A percentile compares a stretch with the other conserved stretches of the same genome.
These are phyloP conservation scores for Drosophila leontia DNA, from an alignment of 1,140 invertebrate species.

Conservation along the genomic window DNA sequence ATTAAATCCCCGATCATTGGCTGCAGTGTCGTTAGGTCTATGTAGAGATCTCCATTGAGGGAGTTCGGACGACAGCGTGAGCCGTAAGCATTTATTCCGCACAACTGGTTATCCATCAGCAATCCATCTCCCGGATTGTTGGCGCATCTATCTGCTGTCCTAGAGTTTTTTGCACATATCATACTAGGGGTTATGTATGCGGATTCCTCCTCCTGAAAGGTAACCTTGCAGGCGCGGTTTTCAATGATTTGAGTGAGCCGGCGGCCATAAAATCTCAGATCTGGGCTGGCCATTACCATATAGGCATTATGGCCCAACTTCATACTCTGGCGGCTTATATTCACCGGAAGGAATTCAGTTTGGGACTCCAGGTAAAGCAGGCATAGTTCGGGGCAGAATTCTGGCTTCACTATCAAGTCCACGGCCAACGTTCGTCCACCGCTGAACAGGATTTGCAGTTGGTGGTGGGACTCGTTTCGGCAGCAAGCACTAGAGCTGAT, in stretches of 20 bases:
- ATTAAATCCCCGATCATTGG: slow-evolving; percentile 7
- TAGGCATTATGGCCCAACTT: not conserved
- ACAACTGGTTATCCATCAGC: slow-evolving; percentile 6
- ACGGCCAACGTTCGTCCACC: not conserved
- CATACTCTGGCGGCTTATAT: not conserved
- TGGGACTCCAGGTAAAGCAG: not conserved
- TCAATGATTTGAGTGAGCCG: slow-evolving; percentile 20
- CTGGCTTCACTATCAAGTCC: not conserved
- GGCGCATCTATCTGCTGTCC: slow-evolving; percentile 6
- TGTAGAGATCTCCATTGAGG: slow-evolving; percentile 34
- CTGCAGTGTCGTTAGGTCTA: slow-evolving; percentile 1
- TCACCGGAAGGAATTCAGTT: not conserved
- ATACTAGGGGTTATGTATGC: slow-evolving; percentile 31
- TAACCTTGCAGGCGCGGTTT: slow-evolving; percentile 19
- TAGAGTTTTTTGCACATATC: slow-evolving; percentile 29
- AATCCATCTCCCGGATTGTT: slow-evolving; percentile 28
- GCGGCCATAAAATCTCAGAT: slow-evolving; percentile 29
- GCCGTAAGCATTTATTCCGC: slow-evolving; percentile 36
- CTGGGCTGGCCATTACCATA: slow-evolving; percentile 40
- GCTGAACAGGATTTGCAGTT: slow-evolving; percentile 7
- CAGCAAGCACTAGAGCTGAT: slow-evolving; percentile 26
- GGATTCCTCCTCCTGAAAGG: slow-evolving; percentile 8
- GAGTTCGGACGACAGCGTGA: slow-evolving; percentile 7
- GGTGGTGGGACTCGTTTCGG: not conserved
- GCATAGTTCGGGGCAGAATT: slow-evolving; percentile 8